These are phyloP conservation scores for Boloria euphrosyne DNA, from an alignment of 2,888 invertebrate genomes.

Conservation along the genomic window DNA sequence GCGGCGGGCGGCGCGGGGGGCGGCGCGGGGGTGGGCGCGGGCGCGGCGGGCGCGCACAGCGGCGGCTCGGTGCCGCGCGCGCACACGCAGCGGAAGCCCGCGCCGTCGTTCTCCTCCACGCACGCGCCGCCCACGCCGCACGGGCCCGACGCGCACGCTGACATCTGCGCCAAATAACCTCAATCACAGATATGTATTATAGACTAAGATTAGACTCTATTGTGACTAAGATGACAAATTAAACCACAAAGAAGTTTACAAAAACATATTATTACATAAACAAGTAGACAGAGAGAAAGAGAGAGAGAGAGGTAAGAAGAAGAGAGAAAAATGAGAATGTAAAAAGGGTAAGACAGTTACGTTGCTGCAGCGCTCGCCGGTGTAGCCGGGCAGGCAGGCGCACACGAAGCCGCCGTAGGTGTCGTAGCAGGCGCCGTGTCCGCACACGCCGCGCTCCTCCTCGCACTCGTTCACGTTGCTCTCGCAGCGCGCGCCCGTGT, in stretches of 20 bases:
- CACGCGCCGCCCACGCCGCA: constrained; percentile 91
- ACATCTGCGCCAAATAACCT: constrained; percentile 52
- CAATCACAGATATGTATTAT: no score
- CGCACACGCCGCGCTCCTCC: constrained; percentile 82
- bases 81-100: constrained; percentile 87
- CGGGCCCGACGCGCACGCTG: constrained; percentile 86
- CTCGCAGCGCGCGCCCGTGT: constrained; percentile 88
- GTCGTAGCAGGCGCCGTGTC: constrained; percentile 90
- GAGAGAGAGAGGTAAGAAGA: no score
- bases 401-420: constrained; percentile 91
- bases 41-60: constrained; percentile 64
- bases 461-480: constrained; percentile 91
- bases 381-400: constrained; percentile 89
- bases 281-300: no score
- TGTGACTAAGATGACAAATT: no score
- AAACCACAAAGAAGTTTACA: no score
- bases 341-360: constrained; percentile 53
- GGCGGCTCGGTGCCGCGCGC: constrained; percentile 78
- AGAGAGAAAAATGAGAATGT: no score
- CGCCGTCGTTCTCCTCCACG: constrained; percentile 76
- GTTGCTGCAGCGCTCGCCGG: constrained; percentile 89
- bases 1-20: constrained; percentile 59
- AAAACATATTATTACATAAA: no score
- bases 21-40: constrained; percentile 55
- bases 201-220: no score